Conservation (phyloP, 2,888 invertebrate genomes). For the Parelbella ahira region DNA sequence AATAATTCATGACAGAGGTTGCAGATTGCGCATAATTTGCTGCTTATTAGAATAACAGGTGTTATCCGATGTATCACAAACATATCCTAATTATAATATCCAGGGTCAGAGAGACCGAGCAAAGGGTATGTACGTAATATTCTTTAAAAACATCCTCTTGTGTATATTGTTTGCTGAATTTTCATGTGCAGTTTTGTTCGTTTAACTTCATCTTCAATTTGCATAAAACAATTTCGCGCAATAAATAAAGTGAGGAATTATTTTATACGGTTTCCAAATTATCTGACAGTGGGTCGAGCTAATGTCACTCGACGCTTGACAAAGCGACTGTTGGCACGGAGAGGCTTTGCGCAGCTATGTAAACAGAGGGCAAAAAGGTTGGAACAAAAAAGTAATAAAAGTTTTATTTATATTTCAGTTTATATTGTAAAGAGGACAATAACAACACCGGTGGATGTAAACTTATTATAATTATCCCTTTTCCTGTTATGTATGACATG, state of each 20-base stretch:
- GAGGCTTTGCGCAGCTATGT: constrained; percentile 69
- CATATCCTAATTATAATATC: background rate
- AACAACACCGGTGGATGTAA: constrained; percentile 31
- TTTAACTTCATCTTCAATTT: constrained; percentile 3
- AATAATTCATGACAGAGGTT: constrained; percentile 21
- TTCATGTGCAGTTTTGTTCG: background rate
- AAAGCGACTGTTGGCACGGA: constrained; percentile 76
- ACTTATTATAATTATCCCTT: constrained; percentile 12
- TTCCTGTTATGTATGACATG: background rate
- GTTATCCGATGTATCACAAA: background rate
- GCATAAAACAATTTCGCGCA: constrained; percentile 34
- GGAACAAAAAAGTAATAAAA: constrained; percentile 58
- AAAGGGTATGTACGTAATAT: too few species aligned
- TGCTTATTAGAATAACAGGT: constrained; percentile 20
- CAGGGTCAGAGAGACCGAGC: too few species aligned
- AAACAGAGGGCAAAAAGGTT: constrained; percentile 66
- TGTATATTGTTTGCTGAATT: too few species aligned
- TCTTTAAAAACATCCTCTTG: too few species aligned
- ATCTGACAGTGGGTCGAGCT: constrained; percentile 69
- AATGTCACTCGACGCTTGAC: constrained; percentile 73
- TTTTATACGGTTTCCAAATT: constrained; percentile 70
- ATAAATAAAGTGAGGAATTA: constrained; percentile 51
- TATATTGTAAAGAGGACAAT: constrained; percentile 43
- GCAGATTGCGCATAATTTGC: constrained; percentile 24
- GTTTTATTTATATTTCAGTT: constrained; percentile 56